Conservation (phyloP, 2,113 vertebrate species). For the Notothenia rossii region DNA sequence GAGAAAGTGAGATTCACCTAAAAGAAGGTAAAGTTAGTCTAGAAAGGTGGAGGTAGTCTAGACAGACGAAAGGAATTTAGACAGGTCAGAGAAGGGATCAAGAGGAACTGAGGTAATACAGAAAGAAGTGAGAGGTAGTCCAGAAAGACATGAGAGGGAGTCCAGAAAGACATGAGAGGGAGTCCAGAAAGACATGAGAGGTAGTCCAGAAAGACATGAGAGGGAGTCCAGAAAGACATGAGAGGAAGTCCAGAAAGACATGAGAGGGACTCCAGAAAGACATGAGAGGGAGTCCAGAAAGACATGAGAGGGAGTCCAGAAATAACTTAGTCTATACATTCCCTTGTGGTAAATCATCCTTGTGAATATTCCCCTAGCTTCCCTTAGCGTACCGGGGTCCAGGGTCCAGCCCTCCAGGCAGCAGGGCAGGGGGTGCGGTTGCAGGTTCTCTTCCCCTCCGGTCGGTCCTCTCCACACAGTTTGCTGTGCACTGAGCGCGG, state of each 20-base stretch:
- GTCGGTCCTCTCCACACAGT: slow-evolving; percentile 89
- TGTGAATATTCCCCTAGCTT: too few species aligned
- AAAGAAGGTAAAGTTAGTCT: not conserved
- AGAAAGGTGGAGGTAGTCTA: not conserved
- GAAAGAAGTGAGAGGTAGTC: too few species aligned
- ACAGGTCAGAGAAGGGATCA: not conserved
- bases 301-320: not conserved
- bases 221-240: not conserved
- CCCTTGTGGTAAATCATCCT: too few species aligned
- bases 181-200: not conserved
- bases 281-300: not conserved
- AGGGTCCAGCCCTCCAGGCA: slow-evolving; percentile 89
- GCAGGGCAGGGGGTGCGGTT: slow-evolving; percentile 91
- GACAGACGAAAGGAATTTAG: not conserved
- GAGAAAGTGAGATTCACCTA: not conserved
- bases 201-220: too few species aligned
- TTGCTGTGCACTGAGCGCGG: slow-evolving; percentile 90
- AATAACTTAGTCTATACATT: not conserved
- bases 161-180: too few species aligned
- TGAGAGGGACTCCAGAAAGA: not conserved
- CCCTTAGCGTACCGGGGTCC: slow-evolving; percentile 87
- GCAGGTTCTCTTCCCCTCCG: slow-evolving; percentile 89
- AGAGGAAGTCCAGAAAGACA: not conserved
- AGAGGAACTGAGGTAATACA: not conserved
- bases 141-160: not conserved